These are phyloP conservation scores for Apistogramma diplotaenia DNA, from an alignment of 2,113 vertebrate genomes.

Conservation along the genomic window DNA sequence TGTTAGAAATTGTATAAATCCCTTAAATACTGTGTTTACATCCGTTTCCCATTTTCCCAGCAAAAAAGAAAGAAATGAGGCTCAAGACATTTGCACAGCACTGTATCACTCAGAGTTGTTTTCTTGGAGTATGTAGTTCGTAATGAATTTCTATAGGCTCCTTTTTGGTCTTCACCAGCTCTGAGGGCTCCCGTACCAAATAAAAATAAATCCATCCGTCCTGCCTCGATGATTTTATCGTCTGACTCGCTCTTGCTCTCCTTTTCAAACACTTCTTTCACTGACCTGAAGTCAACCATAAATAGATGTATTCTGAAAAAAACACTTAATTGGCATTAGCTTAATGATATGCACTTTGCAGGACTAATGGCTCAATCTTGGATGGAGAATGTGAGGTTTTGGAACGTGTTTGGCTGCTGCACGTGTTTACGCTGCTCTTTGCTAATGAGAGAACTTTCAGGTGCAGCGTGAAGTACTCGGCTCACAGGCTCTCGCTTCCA, in stretches of 20 bases:
- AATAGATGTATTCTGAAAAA: constrained; percentile 43
- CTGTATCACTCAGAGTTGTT: background rate
- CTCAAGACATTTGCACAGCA: too few relatives aligned
- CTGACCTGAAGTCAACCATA: background rate
- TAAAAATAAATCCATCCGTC: background rate
- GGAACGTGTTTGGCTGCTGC: constrained; percentile 20
- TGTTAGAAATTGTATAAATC: too few relatives aligned
- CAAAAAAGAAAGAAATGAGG: background rate
- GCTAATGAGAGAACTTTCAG: constrained; percentile 19
- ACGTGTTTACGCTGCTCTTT: constrained; percentile 33
- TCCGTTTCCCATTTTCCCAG: background rate
- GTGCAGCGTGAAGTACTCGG: constrained; percentile 8
- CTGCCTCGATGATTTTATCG: background rate
- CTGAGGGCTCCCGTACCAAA: background rate
- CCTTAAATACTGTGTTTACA: too few relatives aligned
- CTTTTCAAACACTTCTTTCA: background rate
- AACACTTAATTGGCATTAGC: constrained; percentile 39
- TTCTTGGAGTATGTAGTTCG: background rate
- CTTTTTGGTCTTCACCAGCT: background rate
- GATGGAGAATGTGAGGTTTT: constrained; percentile 30
- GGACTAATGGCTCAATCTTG: constrained; percentile 37
- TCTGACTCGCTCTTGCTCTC: background rate
- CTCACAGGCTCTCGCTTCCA: background rate
- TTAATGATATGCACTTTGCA: constrained; percentile 22
- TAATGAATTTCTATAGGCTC: background rate